A percentile compares a stretch with the other conserved stretches of the same genome.
Conservation (phyloP, 2,113 vertebrate genomes). For the Carassius gibelio region DNA sequence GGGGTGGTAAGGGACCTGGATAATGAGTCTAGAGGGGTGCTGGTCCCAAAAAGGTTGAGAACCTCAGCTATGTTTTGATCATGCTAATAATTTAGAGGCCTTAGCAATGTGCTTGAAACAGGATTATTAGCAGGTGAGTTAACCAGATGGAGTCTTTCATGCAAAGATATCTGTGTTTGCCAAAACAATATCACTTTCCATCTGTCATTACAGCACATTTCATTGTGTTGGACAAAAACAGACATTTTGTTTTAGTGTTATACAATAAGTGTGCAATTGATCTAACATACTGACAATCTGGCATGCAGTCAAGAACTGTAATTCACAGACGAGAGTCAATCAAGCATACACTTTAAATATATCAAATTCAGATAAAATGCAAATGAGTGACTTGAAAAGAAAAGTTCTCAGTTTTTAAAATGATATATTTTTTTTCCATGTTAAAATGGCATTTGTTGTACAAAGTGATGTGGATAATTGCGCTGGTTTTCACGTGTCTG, state of each 20-base stretch:
- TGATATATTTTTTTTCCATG: not conserved
- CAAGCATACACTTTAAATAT: not conserved
- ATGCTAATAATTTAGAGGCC: too few relatives aligned
- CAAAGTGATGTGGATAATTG: not conserved
- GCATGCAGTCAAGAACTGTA: not conserved
- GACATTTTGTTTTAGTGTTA: not conserved
- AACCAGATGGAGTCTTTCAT: too few relatives aligned
- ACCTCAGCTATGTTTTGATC: too few relatives aligned
- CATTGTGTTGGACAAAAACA: not conserved
- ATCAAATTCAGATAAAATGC: not conserved
- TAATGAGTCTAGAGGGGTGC: too few relatives aligned
- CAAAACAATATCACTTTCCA: slow-evolving; percentile 5
- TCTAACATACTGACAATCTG: not conserved
- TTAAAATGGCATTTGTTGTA: not conserved
- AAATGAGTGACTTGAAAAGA: not conserved
- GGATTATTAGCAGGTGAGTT: too few relatives aligned
- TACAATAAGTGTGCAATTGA: not conserved
- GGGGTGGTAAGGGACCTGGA: too few relatives aligned
- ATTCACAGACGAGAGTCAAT: not conserved
- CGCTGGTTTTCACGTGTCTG: not conserved
- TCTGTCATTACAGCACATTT: slow-evolving; percentile 3
- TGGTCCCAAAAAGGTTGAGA: too few relatives aligned
- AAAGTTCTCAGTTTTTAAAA: not conserved
- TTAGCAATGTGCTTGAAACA: too few relatives aligned
- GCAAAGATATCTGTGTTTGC: not conserved